Conservation (phyloP, 2,113 vertebrate genomes). For the Laticauda laticaudata region DNA sequence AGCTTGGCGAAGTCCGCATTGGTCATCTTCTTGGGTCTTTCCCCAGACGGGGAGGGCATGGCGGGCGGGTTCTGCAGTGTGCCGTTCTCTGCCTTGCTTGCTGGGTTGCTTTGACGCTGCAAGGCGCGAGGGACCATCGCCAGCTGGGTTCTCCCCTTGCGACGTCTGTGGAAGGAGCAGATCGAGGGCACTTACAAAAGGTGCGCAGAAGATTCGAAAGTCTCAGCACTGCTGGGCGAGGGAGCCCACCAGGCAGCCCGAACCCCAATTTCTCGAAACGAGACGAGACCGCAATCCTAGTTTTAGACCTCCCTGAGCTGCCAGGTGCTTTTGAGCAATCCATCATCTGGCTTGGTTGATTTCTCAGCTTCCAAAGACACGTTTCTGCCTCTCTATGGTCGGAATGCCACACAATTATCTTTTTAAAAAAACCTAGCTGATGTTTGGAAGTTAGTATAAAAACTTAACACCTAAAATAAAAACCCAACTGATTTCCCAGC, state of each 20-base stretch:
- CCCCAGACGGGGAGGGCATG: conserved; percentile 24
- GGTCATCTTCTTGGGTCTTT: conserved; percentile 81
- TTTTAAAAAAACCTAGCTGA: not conserved
- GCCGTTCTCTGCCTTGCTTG: conserved; percentile 82
- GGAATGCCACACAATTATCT: not conserved
- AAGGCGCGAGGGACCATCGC: conserved; percentile 88
- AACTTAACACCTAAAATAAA: not conserved
- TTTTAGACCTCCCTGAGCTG: not conserved
- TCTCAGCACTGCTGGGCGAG: not conserved
- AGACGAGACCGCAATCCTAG: not conserved
- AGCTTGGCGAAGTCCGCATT: conserved; percentile 95
- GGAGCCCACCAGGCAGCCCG: not conserved
- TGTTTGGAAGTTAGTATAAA: not conserved
- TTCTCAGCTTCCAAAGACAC: not conserved
- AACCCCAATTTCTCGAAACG: not conserved
- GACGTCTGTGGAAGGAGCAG: conserved; percentile 74
- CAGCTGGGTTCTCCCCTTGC: conserved; percentile 91
- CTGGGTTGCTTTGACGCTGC: conserved; percentile 72
- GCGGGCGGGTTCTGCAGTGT: conserved; percentile 61
- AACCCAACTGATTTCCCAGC: not conserved
- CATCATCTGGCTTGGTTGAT: not conserved
- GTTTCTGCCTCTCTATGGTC: not conserved
- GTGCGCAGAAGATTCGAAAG: accelerated
- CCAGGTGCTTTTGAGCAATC: not conserved
- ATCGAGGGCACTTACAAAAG: not conserved